Conservation (phyloP, 2,888 invertebrate genomes). For the Octodonta nipae region DNA sequence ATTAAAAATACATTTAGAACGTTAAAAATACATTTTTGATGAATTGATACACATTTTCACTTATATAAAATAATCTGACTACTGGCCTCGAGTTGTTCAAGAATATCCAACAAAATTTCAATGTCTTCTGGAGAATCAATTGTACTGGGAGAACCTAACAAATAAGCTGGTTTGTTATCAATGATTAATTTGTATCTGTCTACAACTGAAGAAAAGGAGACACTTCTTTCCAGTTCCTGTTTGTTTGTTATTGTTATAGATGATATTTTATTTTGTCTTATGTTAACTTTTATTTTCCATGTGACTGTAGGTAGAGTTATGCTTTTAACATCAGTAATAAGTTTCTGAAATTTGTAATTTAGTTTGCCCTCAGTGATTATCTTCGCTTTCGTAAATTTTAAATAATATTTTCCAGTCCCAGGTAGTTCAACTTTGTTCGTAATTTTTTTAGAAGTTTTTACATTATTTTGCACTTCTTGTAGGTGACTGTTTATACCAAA, state of each 20-base stretch:
- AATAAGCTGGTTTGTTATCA: conserved; percentile 18
- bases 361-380: no score
- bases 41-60: no score
- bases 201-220: conserved; percentile 19
- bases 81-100: conserved; percentile 20
- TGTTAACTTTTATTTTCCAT: conserved; percentile 25
- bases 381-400: no score
- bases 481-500: no score
- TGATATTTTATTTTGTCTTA: conserved; percentile 21
- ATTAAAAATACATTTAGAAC: no score
- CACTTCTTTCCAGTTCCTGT: conserved; percentile 17
- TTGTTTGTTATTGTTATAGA: conserved; percentile 23
- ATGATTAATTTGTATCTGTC: conserved; percentile 18
- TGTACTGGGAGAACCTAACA: conserved; percentile 19
- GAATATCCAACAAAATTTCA: conserved; percentile 22
- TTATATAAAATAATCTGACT: no score
- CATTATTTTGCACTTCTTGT: no score
- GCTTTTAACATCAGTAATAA: conserved; percentile 22
- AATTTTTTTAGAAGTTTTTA: no score
- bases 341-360: conserved; percentile 20
- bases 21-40: no score
- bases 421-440: no score
- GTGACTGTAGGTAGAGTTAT: conserved; percentile 21
- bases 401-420: no score
- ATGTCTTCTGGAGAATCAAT: conserved; percentile 19